Percentiles rank a stretch among this genome's conserved stretches.
Evolutionary conservation across 1,140 invertebrate genomes (phyloP).

Genomic region (Pomacea maculata): DNA sequence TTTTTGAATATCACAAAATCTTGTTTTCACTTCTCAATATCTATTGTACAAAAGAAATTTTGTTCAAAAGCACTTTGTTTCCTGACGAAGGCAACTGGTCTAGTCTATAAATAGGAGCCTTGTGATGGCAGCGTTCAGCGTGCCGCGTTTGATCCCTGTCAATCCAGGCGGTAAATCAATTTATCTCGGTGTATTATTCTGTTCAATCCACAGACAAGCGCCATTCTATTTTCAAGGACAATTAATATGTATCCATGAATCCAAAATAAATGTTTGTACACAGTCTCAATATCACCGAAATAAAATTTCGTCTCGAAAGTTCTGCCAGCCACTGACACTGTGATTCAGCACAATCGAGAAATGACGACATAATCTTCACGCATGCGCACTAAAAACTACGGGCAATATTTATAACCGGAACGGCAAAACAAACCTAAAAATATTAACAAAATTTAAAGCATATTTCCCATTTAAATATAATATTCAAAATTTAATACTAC

Average conservation of each 20-base stretch:
- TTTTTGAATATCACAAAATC: constrained; percentile 1
- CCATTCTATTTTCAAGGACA: constrained; percentile 9
- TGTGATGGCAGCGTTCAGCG: neutral
- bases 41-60: constrained; percentile 1
- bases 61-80: neutral
- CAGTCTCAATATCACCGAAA: neutral
- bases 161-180: neutral
- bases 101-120: constrained; percentile 12
- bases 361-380: constrained; percentile 41
- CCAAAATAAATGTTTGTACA: constrained; percentile 11
- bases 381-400: constrained; percentile 33
- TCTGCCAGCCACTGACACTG: constrained; percentile 23
- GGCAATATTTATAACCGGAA: constrained; percentile 6
- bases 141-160: neutral
- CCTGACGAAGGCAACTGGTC: constrained; percentile 9
- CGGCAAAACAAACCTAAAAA: neutral
- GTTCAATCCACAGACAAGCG: neutral
- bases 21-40: neutral
- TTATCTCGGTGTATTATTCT: neutral
- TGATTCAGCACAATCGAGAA: constrained; percentile 53
- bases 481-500: constrained; percentile 1
- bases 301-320: constrained; percentile 20
- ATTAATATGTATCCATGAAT: constrained; percentile 14
- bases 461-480: neutral
- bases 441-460: neutral